Evolutionary conservation across 2,113 vertebrate species (phyloP).

Genomic region (Pogonocichla stellata): DNA sequence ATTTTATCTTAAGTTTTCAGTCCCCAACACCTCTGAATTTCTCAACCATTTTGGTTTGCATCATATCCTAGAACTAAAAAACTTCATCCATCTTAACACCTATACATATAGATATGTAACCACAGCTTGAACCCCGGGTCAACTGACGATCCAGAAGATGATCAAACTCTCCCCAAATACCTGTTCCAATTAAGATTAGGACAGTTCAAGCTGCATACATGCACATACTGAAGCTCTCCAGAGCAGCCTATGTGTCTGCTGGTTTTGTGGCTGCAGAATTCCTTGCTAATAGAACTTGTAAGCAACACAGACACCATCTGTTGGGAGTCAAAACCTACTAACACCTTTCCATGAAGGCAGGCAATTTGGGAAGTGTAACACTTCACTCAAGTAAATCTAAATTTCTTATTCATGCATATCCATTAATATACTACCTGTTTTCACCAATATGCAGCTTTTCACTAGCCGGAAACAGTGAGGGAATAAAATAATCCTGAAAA

Average conservation of each 20-base stretch:
- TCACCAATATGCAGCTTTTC: background rate
- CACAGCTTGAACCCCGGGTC: background rate
- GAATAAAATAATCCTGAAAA: background rate
- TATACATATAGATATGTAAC: background rate
- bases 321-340: background rate
- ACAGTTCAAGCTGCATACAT: background rate
- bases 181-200: background rate
- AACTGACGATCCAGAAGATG: fast-evolving
- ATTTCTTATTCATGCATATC: background rate
- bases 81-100: background rate
- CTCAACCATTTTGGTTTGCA: background rate
- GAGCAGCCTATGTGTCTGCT: background rate
- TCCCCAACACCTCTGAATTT: background rate
- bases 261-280: background rate
- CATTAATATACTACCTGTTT: background rate
- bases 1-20: background rate
- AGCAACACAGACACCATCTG: background rate
- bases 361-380: background rate
- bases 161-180: background rate
- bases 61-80: background rate
- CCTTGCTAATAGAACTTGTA: background rate
- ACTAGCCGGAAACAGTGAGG: background rate
- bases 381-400: background rate
- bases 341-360: background rate
- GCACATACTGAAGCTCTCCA: background rate